Base-by-base conservation (phyloP, 2,797 vertebrate genomes). In the Tinamus major region DNA sequence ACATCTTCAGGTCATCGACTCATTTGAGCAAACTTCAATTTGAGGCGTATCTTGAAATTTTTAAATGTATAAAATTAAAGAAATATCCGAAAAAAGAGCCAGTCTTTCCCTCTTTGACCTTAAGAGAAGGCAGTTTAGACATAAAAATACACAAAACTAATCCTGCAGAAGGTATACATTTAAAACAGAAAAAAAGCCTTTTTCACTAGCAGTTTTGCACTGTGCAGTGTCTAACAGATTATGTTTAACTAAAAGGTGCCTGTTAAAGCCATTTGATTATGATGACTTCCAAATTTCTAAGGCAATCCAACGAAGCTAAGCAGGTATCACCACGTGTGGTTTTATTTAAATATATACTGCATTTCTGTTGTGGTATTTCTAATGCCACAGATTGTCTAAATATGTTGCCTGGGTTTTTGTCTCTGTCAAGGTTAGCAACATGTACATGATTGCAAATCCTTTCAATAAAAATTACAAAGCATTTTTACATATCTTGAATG, bases 1-100 rank as follows among this genome's bases (percentile, higher is more conserved):
- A 53, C 87, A 82, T 96, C 83, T 91, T 96, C 94, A 94, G 97
- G 97, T 98, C 98, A 98, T 97, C 98, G 98, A 96, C 95, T 95
- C 10, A n/a, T 96, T 97, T 87, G 86, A 91, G 94, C 94, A 95
- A 95, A 96, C 14, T 96, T 89, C 85, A 53, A 92, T 97, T 98
- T 94, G 96, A 97, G 94, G 90, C 96, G 92, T 83, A 58, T 92
- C 93, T 96, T 97, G 51, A 68, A 46, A 48, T 72, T 68, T 91
- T 90, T 15, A 62, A 59, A 90, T 93, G 89, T n/a, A 89, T 76
- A 91, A 42, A 95, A 19, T 48, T 90, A 82, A 95, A 85, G 85
- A 96, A 96, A 91, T 97, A 93, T 71, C 97, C 97, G 96, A 88
- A 96, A 95, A 56, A 49, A 49, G 23, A 91, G 35, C 14, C 37